Percentiles rank a stretch among this genome's conserved stretches.
Evolutionary conservation across 1,140 invertebrate genomes (phyloP).

Genomic region (Lineus longissimus): DNA sequence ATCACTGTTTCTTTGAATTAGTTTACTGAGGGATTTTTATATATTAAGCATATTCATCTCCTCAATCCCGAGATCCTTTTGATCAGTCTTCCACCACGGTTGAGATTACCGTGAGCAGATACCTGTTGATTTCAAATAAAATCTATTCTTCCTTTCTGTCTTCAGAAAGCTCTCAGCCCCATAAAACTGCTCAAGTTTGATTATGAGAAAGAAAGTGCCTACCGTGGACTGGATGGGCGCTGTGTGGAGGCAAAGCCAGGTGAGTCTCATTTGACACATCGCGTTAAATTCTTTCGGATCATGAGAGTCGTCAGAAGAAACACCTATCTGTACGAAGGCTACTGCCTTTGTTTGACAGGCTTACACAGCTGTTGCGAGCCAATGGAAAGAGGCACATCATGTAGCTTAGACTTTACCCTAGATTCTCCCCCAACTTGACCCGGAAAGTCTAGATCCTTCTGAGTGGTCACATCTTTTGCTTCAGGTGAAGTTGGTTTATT

Average conservation of each 20-base stretch:
- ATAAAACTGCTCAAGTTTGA: not conserved
- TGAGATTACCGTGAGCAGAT: not conserved
- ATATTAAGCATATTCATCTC: no score
- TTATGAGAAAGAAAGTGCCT: not conserved
- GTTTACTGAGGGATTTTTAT: no score
- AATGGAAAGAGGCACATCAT: not conserved
- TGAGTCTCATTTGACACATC: not conserved
- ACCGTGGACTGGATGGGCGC: not conserved
- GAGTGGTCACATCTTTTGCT: not conserved
- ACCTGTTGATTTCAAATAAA: not conserved
- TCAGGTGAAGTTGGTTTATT: constrained; percentile 37
- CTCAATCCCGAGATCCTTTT: no score
- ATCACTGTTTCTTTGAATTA: no score
- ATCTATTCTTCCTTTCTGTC: not conserved
- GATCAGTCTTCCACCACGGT: no score
- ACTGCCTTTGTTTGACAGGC: not conserved
- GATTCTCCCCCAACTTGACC: not conserved
- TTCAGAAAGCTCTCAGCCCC: not conserved
- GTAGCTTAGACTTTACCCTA: not conserved
- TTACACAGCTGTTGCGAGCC: not conserved
- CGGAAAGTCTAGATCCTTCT: not conserved
- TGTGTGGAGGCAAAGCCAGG: not conserved
- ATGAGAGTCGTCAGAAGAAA: not conserved
- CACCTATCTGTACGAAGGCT: not conserved
- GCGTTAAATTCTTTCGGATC: not conserved